phyloP scores from a whole-genome alignment of 2,888 invertebrate species.

The Plusia festucae region DNA sequence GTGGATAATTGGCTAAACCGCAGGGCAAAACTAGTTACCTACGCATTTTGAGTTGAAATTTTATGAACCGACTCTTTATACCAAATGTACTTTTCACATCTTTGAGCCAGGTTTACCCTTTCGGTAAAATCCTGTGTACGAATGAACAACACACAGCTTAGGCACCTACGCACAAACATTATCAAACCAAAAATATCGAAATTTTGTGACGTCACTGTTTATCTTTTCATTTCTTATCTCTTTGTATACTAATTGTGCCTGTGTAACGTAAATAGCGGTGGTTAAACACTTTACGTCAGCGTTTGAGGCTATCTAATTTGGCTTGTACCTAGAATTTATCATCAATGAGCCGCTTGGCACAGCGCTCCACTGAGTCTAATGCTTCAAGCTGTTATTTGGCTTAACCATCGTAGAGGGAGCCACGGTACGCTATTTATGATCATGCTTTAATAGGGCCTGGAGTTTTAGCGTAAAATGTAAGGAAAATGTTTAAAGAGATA shows the following conservation, averaged over 20 bases:
- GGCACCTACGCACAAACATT: too few relatives aligned
- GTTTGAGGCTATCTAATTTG: conserved; percentile 48
- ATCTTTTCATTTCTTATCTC: too few relatives aligned
- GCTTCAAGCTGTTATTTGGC: conserved; percentile 37
- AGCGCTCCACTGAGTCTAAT: conserved; percentile 21
- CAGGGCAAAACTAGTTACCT: too few relatives aligned
- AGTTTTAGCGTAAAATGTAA: not conserved
- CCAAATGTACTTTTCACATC: too few relatives aligned
- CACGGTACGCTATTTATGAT: conserved; percentile 2
- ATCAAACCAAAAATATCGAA: too few relatives aligned
- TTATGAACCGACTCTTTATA: too few relatives aligned
- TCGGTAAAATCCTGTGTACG: too few relatives aligned
- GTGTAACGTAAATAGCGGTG: not conserved
- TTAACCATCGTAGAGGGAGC: conserved; percentile 9
- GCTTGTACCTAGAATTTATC: conserved; percentile 43
- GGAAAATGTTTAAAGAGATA: not conserved
- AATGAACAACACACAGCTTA: too few relatives aligned
- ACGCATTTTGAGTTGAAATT: too few relatives aligned
- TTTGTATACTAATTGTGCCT: not conserved
- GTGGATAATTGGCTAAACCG: too few relatives aligned
- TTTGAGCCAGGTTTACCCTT: too few relatives aligned
- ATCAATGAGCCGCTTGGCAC: conserved; percentile 49
- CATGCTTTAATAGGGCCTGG: not conserved
- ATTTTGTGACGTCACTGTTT: too few relatives aligned
- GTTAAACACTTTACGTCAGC: conserved; percentile 22